phyloP scores from a whole-genome alignment of 2,797 vertebrate species.

The Telmatherina bonti region DNA sequence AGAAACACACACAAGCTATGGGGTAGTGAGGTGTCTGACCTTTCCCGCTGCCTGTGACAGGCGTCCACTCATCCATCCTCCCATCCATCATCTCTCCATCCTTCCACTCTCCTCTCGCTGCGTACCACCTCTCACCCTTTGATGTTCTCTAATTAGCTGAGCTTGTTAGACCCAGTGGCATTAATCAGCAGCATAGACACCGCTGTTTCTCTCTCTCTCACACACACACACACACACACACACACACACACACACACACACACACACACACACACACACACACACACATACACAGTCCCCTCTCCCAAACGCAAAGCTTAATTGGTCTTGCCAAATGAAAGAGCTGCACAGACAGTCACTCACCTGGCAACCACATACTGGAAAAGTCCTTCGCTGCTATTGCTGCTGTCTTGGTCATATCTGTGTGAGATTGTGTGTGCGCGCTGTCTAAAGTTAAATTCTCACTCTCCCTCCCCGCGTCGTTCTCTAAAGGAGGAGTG shows the following conservation, averaged over 20 bases:
- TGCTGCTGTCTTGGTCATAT: constrained; percentile 81
- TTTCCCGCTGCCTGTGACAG: constrained; percentile 69
- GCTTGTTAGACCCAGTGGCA: constrained; percentile 72
- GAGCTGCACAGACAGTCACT: constrained; percentile 74
- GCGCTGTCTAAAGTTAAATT: constrained; percentile 57
- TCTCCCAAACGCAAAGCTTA: constrained; percentile 55
- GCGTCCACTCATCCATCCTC: constrained; percentile 54
- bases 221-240: constrained; percentile 8
- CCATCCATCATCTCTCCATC: constrained; percentile 52
- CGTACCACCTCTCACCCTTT: constrained; percentile 65
- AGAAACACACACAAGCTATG: constrained; percentile 36
- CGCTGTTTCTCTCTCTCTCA: constrained; percentile 11
- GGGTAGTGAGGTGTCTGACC: constrained; percentile 69
- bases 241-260: constrained; percentile 3
- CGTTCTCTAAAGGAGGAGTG: constrained; percentile 61
- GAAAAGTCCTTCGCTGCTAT: constrained; percentile 84
- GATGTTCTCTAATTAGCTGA: constrained; percentile 78
- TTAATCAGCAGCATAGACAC: constrained; percentile 73
- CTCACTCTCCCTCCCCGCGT: constrained; percentile 60
- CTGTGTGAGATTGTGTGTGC: constrained; percentile 59
- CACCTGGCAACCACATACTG: constrained; percentile 87
- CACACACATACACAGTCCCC: constrained; percentile 34
- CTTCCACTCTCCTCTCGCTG: constrained; percentile 51
- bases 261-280: constrained; percentile 24
- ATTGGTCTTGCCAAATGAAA: constrained; percentile 71